Conservation (phyloP, 2,113 vertebrate genomes). For the Podilymbus podiceps region DNA sequence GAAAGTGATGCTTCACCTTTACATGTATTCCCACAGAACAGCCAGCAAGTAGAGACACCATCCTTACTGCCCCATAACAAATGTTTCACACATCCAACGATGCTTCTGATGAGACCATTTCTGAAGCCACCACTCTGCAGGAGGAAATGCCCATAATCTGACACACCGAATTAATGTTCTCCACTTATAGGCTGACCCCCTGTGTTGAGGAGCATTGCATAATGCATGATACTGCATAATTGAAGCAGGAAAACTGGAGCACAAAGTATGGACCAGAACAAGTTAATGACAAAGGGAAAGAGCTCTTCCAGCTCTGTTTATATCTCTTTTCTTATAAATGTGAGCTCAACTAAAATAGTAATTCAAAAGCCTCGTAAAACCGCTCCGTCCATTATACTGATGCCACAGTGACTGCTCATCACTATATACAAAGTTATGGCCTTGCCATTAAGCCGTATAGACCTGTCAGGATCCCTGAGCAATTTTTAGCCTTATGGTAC, state of each 20-base stretch:
- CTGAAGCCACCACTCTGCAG: background rate
- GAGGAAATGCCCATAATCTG: background rate
- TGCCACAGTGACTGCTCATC: background rate
- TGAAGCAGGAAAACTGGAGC: constrained; percentile 19
- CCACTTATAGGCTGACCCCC: constrained; percentile 10
- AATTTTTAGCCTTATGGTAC: background rate
- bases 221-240: constrained; percentile 43
- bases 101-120: background rate
- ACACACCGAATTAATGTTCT: background rate
- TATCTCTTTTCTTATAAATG: background rate
- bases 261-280: background rate
- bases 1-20: background rate
- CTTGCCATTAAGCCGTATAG: background rate
- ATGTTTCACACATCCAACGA: rapidly evolving
- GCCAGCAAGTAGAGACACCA: background rate
- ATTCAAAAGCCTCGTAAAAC: background rate
- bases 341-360: background rate
- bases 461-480: background rate
- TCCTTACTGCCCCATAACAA: background rate
- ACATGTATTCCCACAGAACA: background rate
- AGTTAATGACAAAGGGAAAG: background rate
- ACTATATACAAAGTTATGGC: background rate
- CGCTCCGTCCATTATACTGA: background rate
- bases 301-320: background rate
- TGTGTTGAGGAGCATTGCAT: background rate